A percentile compares a stretch with the other conserved stretches of the same genome.
Evolutionary conservation across 1,140 invertebrate species (phyloP).

Genomic region (Lanistes nyassanus): DNA sequence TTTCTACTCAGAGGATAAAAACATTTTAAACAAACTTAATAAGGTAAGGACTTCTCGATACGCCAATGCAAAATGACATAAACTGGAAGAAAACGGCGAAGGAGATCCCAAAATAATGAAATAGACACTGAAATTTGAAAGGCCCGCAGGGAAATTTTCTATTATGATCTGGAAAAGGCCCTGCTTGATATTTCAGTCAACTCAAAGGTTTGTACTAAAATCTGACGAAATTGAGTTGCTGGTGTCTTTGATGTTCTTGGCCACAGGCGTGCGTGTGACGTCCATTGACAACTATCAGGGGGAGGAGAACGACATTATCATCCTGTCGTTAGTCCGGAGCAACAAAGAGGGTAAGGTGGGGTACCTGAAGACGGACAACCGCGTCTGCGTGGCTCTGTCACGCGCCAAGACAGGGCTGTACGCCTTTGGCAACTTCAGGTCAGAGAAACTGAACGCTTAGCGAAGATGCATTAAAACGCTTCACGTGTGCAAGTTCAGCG

Average conservation of each 20-base stretch:
- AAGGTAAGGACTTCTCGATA: too few relatives aligned
- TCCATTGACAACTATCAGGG: slow-evolving; percentile 80
- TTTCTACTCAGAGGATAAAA: too few relatives aligned
- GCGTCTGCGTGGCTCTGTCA: slow-evolving; percentile 85
- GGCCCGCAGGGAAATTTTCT: too few relatives aligned
- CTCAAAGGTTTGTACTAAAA: too few relatives aligned
- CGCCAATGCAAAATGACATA: too few relatives aligned
- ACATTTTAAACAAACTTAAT: too few relatives aligned
- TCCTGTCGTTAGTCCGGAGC: slow-evolving; percentile 84
- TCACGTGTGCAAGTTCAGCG: background rate
- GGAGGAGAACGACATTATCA: slow-evolving; percentile 84
- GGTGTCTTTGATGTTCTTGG: background rate
- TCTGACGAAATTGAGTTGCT: too few relatives aligned
- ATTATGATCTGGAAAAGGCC: too few relatives aligned
- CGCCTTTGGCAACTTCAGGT: slow-evolving; percentile 77
- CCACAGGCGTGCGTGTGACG: slow-evolving; percentile 67
- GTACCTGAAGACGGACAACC: slow-evolving; percentile 79
- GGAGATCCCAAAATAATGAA: too few relatives aligned
- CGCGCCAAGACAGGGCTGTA: slow-evolving; percentile 80
- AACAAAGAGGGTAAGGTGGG: slow-evolving; percentile 74
- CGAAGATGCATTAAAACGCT: background rate
- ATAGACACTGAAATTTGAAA: too few relatives aligned
- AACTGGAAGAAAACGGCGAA: too few relatives aligned
- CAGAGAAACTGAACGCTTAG: background rate
- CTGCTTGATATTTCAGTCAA: too few relatives aligned